phyloP scores from a whole-genome alignment of 2,113 vertebrate species.

The Hyperopisus bebe region DNA sequence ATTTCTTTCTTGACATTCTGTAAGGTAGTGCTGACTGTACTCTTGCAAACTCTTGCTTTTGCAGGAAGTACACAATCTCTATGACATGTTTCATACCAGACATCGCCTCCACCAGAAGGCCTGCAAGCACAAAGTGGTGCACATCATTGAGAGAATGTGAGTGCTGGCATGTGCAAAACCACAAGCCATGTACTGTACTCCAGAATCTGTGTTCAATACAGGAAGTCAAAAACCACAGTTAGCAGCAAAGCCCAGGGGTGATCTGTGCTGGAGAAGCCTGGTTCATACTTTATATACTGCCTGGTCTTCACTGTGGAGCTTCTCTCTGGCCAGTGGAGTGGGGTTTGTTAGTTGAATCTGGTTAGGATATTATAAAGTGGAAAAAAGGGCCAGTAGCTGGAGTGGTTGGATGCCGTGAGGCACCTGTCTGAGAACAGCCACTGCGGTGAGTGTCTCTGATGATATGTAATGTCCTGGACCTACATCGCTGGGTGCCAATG shows the following conservation, averaged over 20 bases:
- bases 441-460: too few relatives aligned
- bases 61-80: conserved; percentile 85
- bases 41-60: not conserved
- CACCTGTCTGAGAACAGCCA: too few relatives aligned
- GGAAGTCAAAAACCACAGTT: not conserved
- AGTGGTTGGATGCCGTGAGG: too few relatives aligned
- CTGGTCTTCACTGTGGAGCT: not conserved
- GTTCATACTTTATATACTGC: not conserved
- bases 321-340: not conserved
- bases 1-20: not conserved
- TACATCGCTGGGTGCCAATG: too few relatives aligned
- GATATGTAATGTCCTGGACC: too few relatives aligned
- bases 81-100: conserved; percentile 83
- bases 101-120: not conserved
- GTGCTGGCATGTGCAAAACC: not conserved
- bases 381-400: not conserved
- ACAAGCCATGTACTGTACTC: not conserved
- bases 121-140: conserved; percentile 46
- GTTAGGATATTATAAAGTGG: not conserved
- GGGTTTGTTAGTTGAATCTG: not conserved
- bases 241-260: not conserved
- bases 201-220: not conserved
- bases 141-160: conserved; percentile 60
- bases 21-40: too few relatives aligned
- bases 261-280: not conserved